Evolutionary conservation across 2,113 vertebrate genomes (phyloP), one percentile per base, ranked within the genome.

Genomic region (Hipposideros armiger): DNA sequence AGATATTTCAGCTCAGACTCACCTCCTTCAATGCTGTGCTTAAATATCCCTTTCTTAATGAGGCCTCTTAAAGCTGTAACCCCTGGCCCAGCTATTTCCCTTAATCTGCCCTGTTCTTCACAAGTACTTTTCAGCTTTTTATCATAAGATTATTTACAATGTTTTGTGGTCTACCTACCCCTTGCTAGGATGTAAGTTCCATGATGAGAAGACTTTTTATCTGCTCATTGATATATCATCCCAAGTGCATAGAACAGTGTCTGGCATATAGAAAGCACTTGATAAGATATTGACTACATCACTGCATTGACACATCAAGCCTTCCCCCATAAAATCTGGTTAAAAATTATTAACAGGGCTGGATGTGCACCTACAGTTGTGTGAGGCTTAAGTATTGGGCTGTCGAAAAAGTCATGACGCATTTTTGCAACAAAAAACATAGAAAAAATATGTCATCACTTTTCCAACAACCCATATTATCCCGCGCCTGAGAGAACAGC

Each of bases 261-360:
- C 56, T 64, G 32, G 30, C 40, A 80, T 7, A 94, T 0, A 91
- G 70, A 92, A 90, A 92, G 70, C n/a, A 77, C 4, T 17, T 30
- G 32, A n/a, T 47, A 87, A 13, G 16, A 28, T 3, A 28, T 3
- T 72, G 62, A 60, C 36, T 9, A 45, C 10, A 82, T n/a, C 80
- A 47, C 3, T 76, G 47, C 72, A 76, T 85, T 76, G 69, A 95
- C 22, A 32, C 64, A 84, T 70, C 47, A 66, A 82, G 67, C 95
- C 93, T 93, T 84, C 22, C 78, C 70, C 73, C 66, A 36, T 67
- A 96, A 87, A 97, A 74, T 58, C 78, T 0, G 76, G 92, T 77
- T 54, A 97, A 96, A 86, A 88, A 26, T 20, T 54, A 73, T 88
- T 52, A 77, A 81, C 84, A 64, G 56, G 0, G 7, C 58, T 11